Base-by-base conservation (phyloP, 2,797 vertebrate species). In the Aulostomus chinensis region DNA sequence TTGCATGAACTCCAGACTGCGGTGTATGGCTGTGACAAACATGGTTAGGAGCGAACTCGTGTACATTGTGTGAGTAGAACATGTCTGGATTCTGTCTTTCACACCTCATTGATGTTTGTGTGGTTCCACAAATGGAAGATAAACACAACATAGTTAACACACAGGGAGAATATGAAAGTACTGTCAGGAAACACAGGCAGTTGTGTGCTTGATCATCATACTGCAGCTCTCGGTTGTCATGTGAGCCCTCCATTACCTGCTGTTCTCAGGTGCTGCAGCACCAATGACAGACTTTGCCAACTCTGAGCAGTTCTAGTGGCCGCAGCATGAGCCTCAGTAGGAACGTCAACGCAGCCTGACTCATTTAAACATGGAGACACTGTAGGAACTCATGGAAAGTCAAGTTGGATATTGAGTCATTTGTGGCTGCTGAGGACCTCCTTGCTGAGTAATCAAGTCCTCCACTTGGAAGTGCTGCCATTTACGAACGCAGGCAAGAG, bases 121-220 rank as follows among this genome's bases (percentile, higher is more conserved):
- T n/a, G n/a, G n/a, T n/a, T n/a, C n/a, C n/a, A 4, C 21, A 50
- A 70, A 71, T 59, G 48, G 37, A 74, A 66, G 51, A 54, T 58
- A 66, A 74, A 76, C 55, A 40, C 0, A 2, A n/a, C 14, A 29
- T 13, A n/a, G 24, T 11, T 45, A 53, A 61, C 46, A 43, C n/a
- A n/a, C n/a, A 37, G 9, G 25, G 24, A 3, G 14, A 64, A 54
- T 26, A 34, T 39, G 15, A 39, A 20, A 32, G 37, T 14, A 30
- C n/a, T 22, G 0, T 18, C 7, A 15, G n/a, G n/a, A n/a, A n/a
- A n/a, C n/a, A n/a, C n/a, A n/a, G n/a, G n/a, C n/a, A n/a, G n/a
- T n/a, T n/a, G n/a, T n/a, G n/a, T n/a, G n/a, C n/a, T n/a, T n/a
- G n/a, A n/a, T n/a, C n/a, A n/a, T n/a, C n/a, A n/a, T n/a, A n/a